Base-by-base conservation (phyloP, 2,797 vertebrate genomes). In the Lophotriccus pileatus region DNA sequence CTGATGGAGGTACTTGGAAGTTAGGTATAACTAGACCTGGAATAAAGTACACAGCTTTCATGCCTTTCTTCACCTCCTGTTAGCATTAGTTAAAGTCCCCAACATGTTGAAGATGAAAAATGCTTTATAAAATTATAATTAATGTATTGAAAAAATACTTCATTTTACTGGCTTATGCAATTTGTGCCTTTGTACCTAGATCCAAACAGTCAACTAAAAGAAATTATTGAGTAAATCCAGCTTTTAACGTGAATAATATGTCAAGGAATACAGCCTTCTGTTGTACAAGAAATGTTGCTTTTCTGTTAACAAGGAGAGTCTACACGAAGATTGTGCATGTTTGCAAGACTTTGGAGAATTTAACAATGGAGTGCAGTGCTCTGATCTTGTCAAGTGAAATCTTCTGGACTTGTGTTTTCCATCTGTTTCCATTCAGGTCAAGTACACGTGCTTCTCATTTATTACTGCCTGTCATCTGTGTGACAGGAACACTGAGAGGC, bases 401-500 rank as follows among this genome's bases (percentile, higher is more conserved):
- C 15, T 18, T 89, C 74, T 76, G 47, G 67, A 82, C 18, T 81
- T 66, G 13, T 14, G 14, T 27, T 80, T 32, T 81, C 77, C 63
- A 66, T 84, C 76, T 94, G 63, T 90, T 95, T 88, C 67, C 34
- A 81, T 82, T 88, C 67, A 81, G 80, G 63, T 66, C 58, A 62
- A 70, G 46, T 70, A 72, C 68, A 87, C 0, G 0, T 75, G 68
- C 77, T 90, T 49, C 78, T 69, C 74, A 63, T 94, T 74, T 93
- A 52, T 95, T 82, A 72, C 32, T 77, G 78, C 36, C 63, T 93
- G 74, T 91, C 73, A 32, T 34, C n/a, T 89, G 37, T 14, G 32
- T 60, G 68, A 68, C 53, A 78, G 60, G 37, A 90, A 55, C 25
- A 72, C n/a, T 3, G 5, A 39, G 41, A 72, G 13, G 30, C 32